Conservation (phyloP, 2,113 vertebrate genomes). For the Rhea americana region DNA sequence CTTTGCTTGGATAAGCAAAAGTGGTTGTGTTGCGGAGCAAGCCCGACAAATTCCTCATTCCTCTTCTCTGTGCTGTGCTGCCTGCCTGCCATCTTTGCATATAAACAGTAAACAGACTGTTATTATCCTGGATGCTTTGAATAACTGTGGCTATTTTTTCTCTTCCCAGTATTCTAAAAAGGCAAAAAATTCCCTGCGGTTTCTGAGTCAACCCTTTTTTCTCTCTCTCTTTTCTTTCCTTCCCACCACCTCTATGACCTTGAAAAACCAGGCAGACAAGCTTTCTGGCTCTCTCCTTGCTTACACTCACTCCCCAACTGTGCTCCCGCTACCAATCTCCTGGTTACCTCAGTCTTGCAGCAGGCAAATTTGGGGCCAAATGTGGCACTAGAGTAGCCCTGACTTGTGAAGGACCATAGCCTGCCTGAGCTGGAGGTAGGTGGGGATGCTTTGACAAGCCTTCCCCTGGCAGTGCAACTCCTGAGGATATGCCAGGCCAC, state of each 20-base stretch:
- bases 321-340: accelerated
- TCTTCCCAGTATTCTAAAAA: slow-evolving; percentile 78
- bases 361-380: accelerated
- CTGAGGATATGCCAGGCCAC: not conserved
- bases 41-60: slow-evolving; percentile 43
- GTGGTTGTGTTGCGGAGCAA: not conserved
- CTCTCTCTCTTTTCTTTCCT: slow-evolving; percentile 54
- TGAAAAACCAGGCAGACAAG: slow-evolving; percentile 31
- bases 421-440: accelerated
- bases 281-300: not conserved
- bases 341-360: accelerated
- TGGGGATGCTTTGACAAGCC: too few species aligned
- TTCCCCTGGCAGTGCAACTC: not conserved
- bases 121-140: slow-evolving; percentile 76
- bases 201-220: slow-evolving; percentile 71
- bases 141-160: slow-evolving; percentile 74
- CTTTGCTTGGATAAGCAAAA: slow-evolving; percentile 31
- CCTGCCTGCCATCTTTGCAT: slow-evolving; percentile 69
- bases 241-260: slow-evolving; percentile 64
- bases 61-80: slow-evolving; percentile 43
- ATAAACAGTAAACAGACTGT: slow-evolving; percentile 74
- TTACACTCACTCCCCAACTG: accelerated
- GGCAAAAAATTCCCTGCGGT: slow-evolving; percentile 73
- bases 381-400: not conserved
- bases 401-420: accelerated